Base-by-base conservation (phyloP, 2,888 invertebrate genomes). In the Lampropteryx suffumata region DNA sequence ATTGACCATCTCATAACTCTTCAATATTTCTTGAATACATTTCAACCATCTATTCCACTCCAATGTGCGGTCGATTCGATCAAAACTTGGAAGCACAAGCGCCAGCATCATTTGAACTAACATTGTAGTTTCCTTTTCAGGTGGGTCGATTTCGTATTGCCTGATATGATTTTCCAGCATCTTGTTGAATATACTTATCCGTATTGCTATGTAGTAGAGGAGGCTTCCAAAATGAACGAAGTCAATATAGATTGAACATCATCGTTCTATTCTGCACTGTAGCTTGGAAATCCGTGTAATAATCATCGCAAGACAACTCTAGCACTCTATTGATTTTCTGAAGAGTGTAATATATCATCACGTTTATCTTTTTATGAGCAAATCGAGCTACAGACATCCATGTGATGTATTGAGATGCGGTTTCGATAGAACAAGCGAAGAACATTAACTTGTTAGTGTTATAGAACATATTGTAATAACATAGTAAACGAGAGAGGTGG, bases 291-390 rank as follows among this genome's bases (percentile, higher is more conserved):
- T 56, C 39, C 6, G 59, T 61, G 30, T 64, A 60, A 39, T 49
- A 53, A 24, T 35, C 42, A 41, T 50, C 61, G 9, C 49, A 40
- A 1, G 63, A 50, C 36, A 68, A 26, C 7, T 58, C 36, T 5
- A 73, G 21, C 14, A 61, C 42, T 33, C 54, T 47, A 47, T 76
- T 69, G 7, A 75, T 50, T 57, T 64, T 71, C 53, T 75, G 68
- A 5, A 66, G 34, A 44, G 53, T 50, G 3, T 55, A 32, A 49
- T 62, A 71, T 13, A 73, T 43, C 27, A 56, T 49, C 0, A 62
- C 27, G 34, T 64, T 66, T 3, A 50, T 52, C 8, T 57, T 26
- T 26, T 46, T 49, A n/a, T n/a, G n/a, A n/a, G n/a, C n/a, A n/a
- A n/a, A n/a, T n/a, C n/a, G n/a, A n/a, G n/a, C n/a, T n/a, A n/a